phyloP scores from a whole-genome alignment of 2,113 vertebrate genomes.

The Falco punctatus region DNA sequence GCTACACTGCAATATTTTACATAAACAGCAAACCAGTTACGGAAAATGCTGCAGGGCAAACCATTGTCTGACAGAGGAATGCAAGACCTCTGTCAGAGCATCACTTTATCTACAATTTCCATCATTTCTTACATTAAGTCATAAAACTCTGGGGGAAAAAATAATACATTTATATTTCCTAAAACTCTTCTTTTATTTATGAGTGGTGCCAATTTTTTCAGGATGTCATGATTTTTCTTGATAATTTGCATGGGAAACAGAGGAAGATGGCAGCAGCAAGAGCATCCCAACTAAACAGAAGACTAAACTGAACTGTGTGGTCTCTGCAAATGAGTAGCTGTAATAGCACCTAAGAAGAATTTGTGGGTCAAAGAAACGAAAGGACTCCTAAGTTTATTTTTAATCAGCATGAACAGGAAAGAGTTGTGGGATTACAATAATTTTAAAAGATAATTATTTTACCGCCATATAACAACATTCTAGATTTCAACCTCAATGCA shows the following conservation, averaged over 20 bases:
- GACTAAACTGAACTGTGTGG: not conserved
- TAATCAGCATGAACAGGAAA: not conserved
- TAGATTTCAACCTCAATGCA: not conserved
- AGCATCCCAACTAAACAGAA: not conserved
- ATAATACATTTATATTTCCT: not conserved
- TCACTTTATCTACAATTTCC: not conserved
- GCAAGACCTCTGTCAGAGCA: not conserved
- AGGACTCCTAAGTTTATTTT: not conserved
- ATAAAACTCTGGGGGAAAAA: not conserved
- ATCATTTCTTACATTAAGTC: not conserved
- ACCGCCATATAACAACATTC: not conserved
- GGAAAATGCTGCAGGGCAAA: not conserved
- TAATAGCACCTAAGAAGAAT: not conserved
- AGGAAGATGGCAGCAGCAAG: not conserved
- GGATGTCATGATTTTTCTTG: not conserved
- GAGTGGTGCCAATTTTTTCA: not conserved
- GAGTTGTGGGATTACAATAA: not conserved
- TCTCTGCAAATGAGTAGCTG: not conserved
- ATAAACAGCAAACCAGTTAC: not conserved
- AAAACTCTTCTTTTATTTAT: not conserved
- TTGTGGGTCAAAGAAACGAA: not conserved
- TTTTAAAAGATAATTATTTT: not conserved
- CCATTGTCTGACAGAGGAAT: not conserved
- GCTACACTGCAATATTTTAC: not conserved
- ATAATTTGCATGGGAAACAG: not conserved